Conservation (phyloP, 2,113 vertebrate species). For the Solenodon paradoxus region DNA sequence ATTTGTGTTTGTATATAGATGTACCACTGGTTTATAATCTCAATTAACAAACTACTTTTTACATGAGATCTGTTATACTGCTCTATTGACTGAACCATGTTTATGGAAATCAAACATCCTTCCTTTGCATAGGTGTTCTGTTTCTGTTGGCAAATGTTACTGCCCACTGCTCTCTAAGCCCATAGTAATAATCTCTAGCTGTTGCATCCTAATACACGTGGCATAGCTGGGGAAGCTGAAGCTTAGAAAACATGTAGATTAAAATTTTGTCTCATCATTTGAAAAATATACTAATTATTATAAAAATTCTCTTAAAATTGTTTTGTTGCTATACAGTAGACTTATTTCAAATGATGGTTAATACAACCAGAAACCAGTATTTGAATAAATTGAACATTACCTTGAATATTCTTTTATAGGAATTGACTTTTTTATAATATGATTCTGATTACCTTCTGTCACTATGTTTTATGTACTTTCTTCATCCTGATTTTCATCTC, state of each 20-base stretch:
- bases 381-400: neutral
- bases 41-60: neutral
- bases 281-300: slow-evolving; percentile 13
- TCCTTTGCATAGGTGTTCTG: neutral
- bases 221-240: neutral
- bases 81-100: neutral
- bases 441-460: neutral
- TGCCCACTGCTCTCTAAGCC: neutral
- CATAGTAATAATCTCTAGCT: neutral
- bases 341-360: neutral
- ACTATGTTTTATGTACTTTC: neutral
- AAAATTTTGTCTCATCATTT: neutral
- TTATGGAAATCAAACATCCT: neutral
- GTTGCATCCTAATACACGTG: neutral
- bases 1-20: neutral
- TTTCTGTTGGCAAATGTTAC: neutral
- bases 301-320: neutral
- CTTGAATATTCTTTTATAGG: neutral
- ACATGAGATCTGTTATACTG: neutral
- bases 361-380: neutral
- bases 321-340: neutral
- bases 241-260: neutral
- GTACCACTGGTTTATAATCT: neutral
- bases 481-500: neutral
- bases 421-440: neutral